phyloP scores from a whole-genome alignment of 2,113 vertebrate species.

The Alethe diademata region DNA sequence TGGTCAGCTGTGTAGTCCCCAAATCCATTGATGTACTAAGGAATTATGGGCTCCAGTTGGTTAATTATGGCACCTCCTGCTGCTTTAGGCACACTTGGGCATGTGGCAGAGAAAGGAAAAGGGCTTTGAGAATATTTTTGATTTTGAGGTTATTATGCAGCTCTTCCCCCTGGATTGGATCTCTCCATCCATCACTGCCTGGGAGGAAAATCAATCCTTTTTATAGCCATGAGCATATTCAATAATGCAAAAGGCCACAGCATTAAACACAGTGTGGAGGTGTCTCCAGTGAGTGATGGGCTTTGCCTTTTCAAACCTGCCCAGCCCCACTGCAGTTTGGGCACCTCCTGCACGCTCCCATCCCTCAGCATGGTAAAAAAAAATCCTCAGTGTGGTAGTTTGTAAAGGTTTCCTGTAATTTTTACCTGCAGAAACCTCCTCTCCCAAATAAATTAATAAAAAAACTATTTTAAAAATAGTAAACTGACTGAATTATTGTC shows the following conservation, averaged over 20 bases:
- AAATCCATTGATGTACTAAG: not conserved
- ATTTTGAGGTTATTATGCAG: not conserved
- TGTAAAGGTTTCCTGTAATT: too few species aligned
- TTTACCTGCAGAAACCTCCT: too few species aligned
- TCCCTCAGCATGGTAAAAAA: not conserved
- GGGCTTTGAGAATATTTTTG: not conserved
- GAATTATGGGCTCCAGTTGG: not conserved
- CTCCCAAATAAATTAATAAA: too few species aligned
- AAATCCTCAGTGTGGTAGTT: not conserved
- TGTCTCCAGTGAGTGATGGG: not conserved
- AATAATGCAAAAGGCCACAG: not conserved
- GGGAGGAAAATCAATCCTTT: not conserved
- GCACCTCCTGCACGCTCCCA: too few species aligned
- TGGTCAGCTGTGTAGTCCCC: not conserved
- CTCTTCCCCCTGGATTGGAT: not conserved
- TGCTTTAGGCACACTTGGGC: not conserved
- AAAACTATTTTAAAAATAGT: too few species aligned
- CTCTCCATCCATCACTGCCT: not conserved
- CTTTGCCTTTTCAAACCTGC: not conserved
- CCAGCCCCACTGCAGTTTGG: not conserved
- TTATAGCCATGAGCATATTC: not conserved
- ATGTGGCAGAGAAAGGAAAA: not conserved
- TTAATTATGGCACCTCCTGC: not conserved
- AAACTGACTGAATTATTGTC: too few species aligned
- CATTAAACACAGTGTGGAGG: rapidly evolving